phyloP scores from a whole-genome alignment of 2,113 vertebrate species.

The Bungarus multicinctus region DNA sequence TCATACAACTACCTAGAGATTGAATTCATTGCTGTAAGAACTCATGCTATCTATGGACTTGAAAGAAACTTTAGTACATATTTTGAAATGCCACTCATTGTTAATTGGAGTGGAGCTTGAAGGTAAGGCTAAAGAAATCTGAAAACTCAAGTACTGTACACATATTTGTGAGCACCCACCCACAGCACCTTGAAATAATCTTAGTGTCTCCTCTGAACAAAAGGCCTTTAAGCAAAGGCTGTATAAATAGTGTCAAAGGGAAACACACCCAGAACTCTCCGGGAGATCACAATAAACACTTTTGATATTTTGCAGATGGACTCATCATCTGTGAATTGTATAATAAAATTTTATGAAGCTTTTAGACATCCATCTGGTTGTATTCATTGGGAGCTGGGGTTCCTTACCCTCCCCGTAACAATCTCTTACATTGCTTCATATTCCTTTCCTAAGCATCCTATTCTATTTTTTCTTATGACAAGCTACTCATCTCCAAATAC shows the following conservation, averaged over 20 bases:
- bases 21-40: not conserved
- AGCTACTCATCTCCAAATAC: not conserved
- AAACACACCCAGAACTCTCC: conserved; percentile 60
- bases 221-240: conserved; percentile 57
- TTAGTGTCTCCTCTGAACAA: conserved; percentile 65
- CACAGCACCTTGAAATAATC: conserved; percentile 64
- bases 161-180: not conserved
- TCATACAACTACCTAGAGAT: not conserved
- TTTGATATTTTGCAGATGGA: conserved; percentile 80
- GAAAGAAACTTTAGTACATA: not conserved
- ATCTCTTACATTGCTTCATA: not conserved
- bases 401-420: conserved; percentile 33
- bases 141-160: conserved; percentile 3
- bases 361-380: conserved; percentile 80
- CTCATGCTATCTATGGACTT: not conserved
- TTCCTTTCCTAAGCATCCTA: not conserved
- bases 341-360: conserved; percentile 85
- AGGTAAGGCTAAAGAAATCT: conserved; percentile 17
- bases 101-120: not conserved
- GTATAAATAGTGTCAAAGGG: conserved; percentile 64
- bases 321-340: conserved; percentile 81
- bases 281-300: conserved; percentile 69
- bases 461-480: conserved; percentile 5
- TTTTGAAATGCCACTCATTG: not conserved
- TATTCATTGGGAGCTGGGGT: conserved; percentile 67